These are phyloP conservation scores for Spialia ferax DNA, from an alignment of 2,888 invertebrate species.

Conservation along the genomic window DNA sequence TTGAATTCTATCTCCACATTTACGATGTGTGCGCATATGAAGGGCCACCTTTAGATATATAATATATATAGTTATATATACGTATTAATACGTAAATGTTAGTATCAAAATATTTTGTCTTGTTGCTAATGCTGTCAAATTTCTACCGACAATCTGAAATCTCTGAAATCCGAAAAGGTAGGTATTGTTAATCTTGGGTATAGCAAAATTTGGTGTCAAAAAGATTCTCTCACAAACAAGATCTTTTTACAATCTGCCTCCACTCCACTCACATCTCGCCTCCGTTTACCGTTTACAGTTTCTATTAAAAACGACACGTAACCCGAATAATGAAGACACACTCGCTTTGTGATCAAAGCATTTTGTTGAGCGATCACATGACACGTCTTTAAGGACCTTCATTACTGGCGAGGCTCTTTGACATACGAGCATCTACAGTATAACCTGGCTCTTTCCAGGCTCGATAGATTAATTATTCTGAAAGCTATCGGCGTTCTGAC, in stretches of 20 bases:
- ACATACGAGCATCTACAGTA: slow-evolving; percentile 34
- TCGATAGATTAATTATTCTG: slow-evolving; percentile 35
- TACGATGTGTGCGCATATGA: no score
- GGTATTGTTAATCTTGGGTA: no score
- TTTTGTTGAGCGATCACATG: slow-evolving; percentile 45
- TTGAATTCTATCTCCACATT: no score
- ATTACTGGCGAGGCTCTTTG: slow-evolving; percentile 54
- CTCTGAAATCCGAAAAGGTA: no score
- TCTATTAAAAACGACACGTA: slow-evolving; percentile 38
- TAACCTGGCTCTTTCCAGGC: slow-evolving; percentile 31
- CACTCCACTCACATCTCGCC: slow-evolving; percentile 7
- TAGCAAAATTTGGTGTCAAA: background rate
- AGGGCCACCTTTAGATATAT: no score
- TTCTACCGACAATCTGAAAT: no score
- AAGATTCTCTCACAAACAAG: no score
- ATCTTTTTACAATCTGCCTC: background rate
- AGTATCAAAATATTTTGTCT: no score
- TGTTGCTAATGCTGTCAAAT: no score
- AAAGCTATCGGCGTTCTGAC: slow-evolving; percentile 11
- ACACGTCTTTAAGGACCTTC: slow-evolving; percentile 65
- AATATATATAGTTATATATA: no score
- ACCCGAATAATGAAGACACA: slow-evolving; percentile 38
- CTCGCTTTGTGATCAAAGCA: slow-evolving; percentile 38
- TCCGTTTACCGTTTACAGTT: slow-evolving; percentile 6
- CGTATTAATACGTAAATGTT: no score